Evolutionary conservation across 2,113 vertebrate species (phyloP).

Genomic region (Saguinus midas): DNA sequence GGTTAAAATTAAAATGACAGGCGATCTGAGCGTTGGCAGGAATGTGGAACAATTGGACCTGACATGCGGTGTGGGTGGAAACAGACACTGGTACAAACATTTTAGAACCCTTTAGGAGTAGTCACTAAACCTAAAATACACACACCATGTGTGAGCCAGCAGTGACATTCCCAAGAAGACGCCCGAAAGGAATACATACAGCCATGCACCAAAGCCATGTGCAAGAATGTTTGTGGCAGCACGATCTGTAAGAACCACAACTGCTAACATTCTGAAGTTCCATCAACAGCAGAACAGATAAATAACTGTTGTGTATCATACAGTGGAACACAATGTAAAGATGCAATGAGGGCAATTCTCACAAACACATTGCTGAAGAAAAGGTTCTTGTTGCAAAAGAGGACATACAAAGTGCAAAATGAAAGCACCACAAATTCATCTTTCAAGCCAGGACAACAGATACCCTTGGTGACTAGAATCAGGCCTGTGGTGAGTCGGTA

Average conservation of each 20-base stretch:
- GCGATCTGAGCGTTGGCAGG: rapidly evolving
- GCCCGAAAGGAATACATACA: rapidly evolving
- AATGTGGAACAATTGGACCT: rapidly evolving
- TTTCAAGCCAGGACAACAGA: not conserved
- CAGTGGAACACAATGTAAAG: rapidly evolving
- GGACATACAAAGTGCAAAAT: rapidly evolving
- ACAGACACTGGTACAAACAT: rapidly evolving
- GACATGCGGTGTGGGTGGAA: rapidly evolving
- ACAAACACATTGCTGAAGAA: rapidly evolving
- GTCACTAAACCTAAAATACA: no score
- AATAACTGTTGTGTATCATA: rapidly evolving
- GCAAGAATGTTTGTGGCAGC: rapidly evolving
- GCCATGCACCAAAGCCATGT: rapidly evolving
- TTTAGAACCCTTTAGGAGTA: not conserved
- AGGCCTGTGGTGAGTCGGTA: rapidly evolving
- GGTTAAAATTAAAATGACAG: not conserved
- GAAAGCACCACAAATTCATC: rapidly evolving
- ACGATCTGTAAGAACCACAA: rapidly evolving
- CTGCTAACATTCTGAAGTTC: rapidly evolving
- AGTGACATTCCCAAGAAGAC: no score
- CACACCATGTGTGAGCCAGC: rapidly evolving
- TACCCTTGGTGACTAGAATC: not conserved
- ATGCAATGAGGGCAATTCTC: rapidly evolving
- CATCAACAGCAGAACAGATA: rapidly evolving
- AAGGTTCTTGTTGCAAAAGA: no score